These are phyloP conservation scores for Brotula barbata DNA, from an alignment of 2,797 vertebrate genomes.

Conservation along the genomic window DNA sequence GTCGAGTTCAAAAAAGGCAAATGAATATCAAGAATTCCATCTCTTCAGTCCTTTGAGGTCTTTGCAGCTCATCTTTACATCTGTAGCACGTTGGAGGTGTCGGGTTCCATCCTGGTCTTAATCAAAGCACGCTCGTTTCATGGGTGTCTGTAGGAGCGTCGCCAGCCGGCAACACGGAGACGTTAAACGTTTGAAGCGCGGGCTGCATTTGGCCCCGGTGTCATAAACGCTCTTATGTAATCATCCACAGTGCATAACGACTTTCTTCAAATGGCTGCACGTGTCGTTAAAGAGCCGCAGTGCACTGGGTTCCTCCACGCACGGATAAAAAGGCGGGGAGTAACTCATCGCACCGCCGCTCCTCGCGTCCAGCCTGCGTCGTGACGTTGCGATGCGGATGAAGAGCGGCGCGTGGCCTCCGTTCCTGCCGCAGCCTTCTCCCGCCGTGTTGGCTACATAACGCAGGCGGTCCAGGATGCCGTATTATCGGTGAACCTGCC, in stretches of 20 bases:
- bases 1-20: slow-evolving; percentile 7
- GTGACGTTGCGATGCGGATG: too few relatives aligned
- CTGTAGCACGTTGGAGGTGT: neutral
- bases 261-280: slow-evolving; percentile 7
- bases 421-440: too few relatives aligned
- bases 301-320: slow-evolving; percentile 14
- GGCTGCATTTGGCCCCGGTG: neutral
- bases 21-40: slow-evolving; percentile 5
- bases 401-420: too few relatives aligned
- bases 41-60: neutral
- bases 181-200: too few relatives aligned
- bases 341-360: too few relatives aligned
- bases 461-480: too few relatives aligned
- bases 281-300: slow-evolving; percentile 14
- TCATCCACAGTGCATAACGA: slow-evolving; percentile 18
- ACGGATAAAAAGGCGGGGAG: slow-evolving; percentile 31
- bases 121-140: slow-evolving; percentile 13
- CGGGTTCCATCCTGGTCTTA: neutral
- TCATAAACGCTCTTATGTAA: slow-evolving; percentile 18
- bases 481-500: too few relatives aligned
- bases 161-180: too few relatives aligned
- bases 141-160: slow-evolving; percentile 10
- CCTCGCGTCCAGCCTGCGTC: too few relatives aligned
- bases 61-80: too few relatives aligned
- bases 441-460: too few relatives aligned